These are phyloP conservation scores for Eptesicus fuscus DNA, from an alignment of 2,113 vertebrate species.

Conservation along the genomic window DNA sequence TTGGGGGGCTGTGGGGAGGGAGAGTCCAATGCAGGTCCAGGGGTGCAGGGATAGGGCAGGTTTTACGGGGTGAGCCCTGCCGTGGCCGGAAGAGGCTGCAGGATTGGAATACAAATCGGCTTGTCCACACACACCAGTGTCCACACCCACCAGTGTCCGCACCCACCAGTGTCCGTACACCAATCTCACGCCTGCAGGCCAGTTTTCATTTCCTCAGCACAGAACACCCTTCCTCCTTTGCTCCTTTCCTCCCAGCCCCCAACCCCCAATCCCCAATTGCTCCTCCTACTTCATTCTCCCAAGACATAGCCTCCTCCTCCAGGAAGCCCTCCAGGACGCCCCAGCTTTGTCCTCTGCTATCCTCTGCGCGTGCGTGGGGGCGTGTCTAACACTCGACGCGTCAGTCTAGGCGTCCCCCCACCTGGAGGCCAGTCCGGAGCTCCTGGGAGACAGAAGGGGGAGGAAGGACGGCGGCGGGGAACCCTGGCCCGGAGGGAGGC, in stretches of 20 bases:
- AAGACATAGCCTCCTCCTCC: too few relatives aligned
- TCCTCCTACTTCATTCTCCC: too few relatives aligned
- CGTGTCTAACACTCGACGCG: slow-evolving; percentile 10
- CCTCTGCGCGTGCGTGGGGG: background rate
- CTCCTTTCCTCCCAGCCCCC: background rate
- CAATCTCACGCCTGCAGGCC: background rate
- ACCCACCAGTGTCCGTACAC: too few relatives aligned
- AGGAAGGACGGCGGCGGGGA: background rate
- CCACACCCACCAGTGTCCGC: too few relatives aligned
- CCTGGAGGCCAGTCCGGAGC: background rate
- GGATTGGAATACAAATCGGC: background rate
- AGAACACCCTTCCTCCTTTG: background rate
- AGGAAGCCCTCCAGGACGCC: too few relatives aligned
- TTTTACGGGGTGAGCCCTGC: background rate
- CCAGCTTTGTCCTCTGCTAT: too few relatives aligned
- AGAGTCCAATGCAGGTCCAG: background rate
- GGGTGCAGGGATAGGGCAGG: rapidly evolving
- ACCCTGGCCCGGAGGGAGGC: background rate
- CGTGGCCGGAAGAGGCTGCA: background rate
- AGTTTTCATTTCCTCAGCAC: background rate
- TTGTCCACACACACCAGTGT: too few relatives aligned
- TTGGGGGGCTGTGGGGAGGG: too few relatives aligned
- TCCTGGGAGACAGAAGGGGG: too few relatives aligned
- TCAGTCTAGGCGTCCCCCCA: background rate
- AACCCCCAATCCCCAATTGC: too few relatives aligned